Evolutionary conservation across 2,113 vertebrate genomes (phyloP).

Genomic region (Saimiri boliviensis): DNA sequence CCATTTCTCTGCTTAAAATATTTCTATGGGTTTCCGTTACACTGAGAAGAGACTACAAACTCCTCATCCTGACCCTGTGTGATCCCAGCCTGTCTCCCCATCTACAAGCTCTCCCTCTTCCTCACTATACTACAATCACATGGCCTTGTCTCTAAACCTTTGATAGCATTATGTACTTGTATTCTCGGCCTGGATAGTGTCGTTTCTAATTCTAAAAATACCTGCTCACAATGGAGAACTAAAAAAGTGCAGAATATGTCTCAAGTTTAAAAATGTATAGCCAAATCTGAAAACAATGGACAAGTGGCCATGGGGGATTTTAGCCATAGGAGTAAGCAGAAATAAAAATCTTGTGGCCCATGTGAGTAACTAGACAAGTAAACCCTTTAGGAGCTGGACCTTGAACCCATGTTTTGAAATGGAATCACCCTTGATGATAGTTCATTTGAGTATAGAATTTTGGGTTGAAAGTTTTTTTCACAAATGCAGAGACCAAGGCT

Average conservation of each 20-base stretch:
- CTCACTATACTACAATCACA: not conserved
- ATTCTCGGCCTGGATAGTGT: not conserved
- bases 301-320: not conserved
- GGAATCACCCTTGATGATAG: not conserved
- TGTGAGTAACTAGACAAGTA: not conserved
- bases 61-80: not conserved
- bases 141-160: not conserved
- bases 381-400: not conserved
- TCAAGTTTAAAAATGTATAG: not conserved
- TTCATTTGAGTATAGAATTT: not conserved
- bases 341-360: not conserved
- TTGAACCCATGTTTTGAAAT: constrained; percentile 2
- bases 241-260: not conserved
- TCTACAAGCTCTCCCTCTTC: not conserved
- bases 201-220: not conserved
- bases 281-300: not conserved
- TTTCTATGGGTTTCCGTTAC: not conserved
- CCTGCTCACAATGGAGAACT: not conserved
- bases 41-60: not conserved
- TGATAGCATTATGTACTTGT: fast-evolving
- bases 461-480: not conserved
- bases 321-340: not conserved
- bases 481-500: not conserved
- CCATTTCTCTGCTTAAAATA: not conserved
- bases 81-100: not conserved